A percentile compares a stretch with the other conserved stretches of the same genome.
phyloP scores from a whole-genome alignment of 1,140 invertebrate genomes.

The Watersipora subatra region DNA sequence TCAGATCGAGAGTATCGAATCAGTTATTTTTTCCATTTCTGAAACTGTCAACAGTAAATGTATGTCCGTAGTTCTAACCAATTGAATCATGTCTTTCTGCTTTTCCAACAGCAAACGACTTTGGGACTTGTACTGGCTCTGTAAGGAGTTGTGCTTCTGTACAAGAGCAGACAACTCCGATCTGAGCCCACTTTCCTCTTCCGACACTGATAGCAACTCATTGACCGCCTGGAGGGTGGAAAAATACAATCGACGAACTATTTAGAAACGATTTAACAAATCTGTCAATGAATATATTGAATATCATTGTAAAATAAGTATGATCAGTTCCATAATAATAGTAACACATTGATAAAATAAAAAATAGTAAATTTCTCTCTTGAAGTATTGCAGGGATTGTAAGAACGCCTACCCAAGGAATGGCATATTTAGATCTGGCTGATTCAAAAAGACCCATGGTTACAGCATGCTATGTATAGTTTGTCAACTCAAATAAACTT shows the following conservation, averaged over 20 bases:
- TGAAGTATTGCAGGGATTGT: no score
- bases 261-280: no score
- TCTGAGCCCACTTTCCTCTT: not conserved
- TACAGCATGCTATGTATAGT: no score
- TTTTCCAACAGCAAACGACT: not conserved
- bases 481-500: no score
- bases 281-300: no score
- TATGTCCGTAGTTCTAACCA: no score
- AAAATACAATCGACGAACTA: not conserved
- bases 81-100: not conserved
- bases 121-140: not conserved
- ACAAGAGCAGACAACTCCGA: not conserved
- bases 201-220: not conserved
- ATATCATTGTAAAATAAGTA: not conserved
- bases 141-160: not conserved
- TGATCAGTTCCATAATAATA: not conserved
- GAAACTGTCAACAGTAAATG: no score
- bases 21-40: no score
- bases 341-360: not conserved
- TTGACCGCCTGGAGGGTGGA: not conserved
- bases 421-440: no score
- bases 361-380: not conserved
- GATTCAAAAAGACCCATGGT: no score
- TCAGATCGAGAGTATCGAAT: no score
- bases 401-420: no score